These are phyloP conservation scores for Lepidochrysops patricia DNA, from an alignment of 2,888 invertebrate genomes.

Conservation along the genomic window DNA sequence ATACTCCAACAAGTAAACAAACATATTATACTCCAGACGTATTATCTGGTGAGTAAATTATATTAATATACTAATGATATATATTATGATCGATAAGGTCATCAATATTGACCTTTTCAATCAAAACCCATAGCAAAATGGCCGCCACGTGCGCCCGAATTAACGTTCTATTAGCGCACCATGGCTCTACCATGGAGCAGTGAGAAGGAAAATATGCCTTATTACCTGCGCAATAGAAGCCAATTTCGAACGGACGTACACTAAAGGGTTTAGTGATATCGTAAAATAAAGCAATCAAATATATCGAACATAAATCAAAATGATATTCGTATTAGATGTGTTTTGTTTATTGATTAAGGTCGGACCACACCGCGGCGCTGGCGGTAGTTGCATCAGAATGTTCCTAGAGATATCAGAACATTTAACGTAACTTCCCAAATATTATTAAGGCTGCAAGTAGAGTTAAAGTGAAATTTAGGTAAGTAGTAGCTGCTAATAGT, in stretches of 20 bases:
- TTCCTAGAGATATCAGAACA: too few species aligned
- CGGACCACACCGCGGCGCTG: neutral
- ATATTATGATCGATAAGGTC: slow-evolving; percentile 4
- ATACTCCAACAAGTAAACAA: too few species aligned
- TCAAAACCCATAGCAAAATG: slow-evolving; percentile 7
- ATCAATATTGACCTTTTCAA: slow-evolving; percentile 7
- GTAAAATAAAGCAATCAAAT: slow-evolving; percentile 19
- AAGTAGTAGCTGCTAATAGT: too few species aligned
- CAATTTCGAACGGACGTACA: neutral
- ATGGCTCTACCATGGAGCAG: neutral
- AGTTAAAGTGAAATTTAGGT: too few species aligned
- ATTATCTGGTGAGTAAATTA: neutral
- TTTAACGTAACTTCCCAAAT: too few species aligned
- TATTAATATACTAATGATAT: neutral
- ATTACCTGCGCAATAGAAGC: neutral
- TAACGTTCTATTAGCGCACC: slow-evolving; percentile 8
- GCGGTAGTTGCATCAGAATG: neutral
- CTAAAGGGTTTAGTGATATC: slow-evolving; percentile 22
- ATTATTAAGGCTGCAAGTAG: too few species aligned
- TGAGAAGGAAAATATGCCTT: neutral
- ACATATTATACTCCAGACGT: neutral
- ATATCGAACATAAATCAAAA: slow-evolving; percentile 18
- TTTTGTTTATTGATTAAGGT: slow-evolving; percentile 1
- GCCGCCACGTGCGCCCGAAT: slow-evolving; percentile 6
- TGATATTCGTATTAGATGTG: slow-evolving; percentile 17